Evolutionary conservation across 2,797 vertebrate genomes (phyloP).

Genomic region (Sandelia bainsii): DNA sequence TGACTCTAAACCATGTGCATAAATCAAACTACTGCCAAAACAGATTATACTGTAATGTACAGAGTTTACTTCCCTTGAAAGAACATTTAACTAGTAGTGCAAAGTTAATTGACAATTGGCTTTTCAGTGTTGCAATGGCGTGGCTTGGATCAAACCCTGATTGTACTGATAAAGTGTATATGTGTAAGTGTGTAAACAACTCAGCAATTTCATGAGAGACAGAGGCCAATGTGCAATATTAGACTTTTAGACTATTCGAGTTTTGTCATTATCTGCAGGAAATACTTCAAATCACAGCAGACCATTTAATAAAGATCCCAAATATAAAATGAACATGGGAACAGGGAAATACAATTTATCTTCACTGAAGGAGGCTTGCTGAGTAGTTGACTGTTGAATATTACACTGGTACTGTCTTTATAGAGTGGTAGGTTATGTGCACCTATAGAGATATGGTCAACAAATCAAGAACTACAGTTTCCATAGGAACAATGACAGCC

Average conservation of each 20-base stretch:
- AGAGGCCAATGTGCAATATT: not conserved
- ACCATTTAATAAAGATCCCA: constrained; percentile 4
- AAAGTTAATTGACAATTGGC: not conserved
- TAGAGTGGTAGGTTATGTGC: constrained; percentile 10
- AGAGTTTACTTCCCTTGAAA: not conserved
- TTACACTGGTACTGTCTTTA: constrained; percentile 9
- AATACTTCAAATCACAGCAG: not conserved
- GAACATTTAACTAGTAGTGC: constrained; percentile 1
- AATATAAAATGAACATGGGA: not conserved
- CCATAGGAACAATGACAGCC: constrained; percentile 56
- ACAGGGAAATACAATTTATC: not conserved
- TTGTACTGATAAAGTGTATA: not conserved
- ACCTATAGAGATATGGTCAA: constrained; percentile 36
- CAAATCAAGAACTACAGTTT: constrained; percentile 47
- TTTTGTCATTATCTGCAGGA: not conserved
- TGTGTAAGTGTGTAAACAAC: not conserved
- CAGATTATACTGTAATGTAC: constrained; percentile 10
- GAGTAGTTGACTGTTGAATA: not conserved
- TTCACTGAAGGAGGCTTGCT: not conserved
- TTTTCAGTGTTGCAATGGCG: not conserved
- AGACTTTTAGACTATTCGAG: no score
- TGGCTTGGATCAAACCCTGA: not conserved
- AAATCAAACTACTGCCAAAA: constrained; percentile 1
- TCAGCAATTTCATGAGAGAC: not conserved
- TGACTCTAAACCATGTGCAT: not conserved